A percentile compares a stretch with the other conserved stretches of the same genome.
These are phyloP conservation scores for Pseudochirops corinnae DNA, from an alignment of 2,797 vertebrate genomes.

Conservation along the genomic window DNA sequence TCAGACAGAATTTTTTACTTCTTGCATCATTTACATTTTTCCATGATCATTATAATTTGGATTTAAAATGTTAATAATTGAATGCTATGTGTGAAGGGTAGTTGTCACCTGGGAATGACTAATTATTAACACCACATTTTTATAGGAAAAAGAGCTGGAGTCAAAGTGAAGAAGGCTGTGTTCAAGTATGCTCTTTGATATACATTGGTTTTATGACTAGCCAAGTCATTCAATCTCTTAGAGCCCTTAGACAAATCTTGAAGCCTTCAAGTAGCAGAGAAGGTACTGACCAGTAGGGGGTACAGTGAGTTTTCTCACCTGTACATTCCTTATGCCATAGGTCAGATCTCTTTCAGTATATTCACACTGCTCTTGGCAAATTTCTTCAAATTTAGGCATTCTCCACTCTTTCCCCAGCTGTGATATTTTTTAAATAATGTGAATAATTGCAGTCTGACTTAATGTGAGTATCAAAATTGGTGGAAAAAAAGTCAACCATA, in stretches of 20 bases:
- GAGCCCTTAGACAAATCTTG: neutral
- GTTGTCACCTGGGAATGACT: slow-evolving; percentile 2
- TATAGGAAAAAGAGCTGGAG: neutral
- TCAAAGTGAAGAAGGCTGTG: neutral
- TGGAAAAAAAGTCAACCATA: slow-evolving; percentile 54
- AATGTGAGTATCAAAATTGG: slow-evolving; percentile 71
- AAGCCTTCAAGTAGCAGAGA: neutral
- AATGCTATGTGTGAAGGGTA: neutral
- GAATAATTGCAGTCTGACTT: slow-evolving; percentile 75
- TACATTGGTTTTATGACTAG: neutral
- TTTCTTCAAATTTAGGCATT: slow-evolving; percentile 68
- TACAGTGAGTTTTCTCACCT: neutral
- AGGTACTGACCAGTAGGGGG: neutral
- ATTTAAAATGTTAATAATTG: slow-evolving; percentile 33
- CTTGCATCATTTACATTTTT: slow-evolving; percentile 50
- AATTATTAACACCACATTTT: neutral
- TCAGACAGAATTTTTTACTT: slow-evolving; percentile 18
- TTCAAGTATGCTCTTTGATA: neutral
- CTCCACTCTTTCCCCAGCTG: slow-evolving; percentile 45
- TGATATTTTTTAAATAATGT: slow-evolving; percentile 67
- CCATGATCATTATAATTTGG: slow-evolving; percentile 9
- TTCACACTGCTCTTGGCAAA: slow-evolving; percentile 53
- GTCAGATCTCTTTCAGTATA: neutral
- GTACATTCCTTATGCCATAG: neutral
- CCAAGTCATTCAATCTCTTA: neutral